Evolutionary conservation across 2,797 vertebrate species (phyloP).

Genomic region (Cossypha dichroa): DNA sequence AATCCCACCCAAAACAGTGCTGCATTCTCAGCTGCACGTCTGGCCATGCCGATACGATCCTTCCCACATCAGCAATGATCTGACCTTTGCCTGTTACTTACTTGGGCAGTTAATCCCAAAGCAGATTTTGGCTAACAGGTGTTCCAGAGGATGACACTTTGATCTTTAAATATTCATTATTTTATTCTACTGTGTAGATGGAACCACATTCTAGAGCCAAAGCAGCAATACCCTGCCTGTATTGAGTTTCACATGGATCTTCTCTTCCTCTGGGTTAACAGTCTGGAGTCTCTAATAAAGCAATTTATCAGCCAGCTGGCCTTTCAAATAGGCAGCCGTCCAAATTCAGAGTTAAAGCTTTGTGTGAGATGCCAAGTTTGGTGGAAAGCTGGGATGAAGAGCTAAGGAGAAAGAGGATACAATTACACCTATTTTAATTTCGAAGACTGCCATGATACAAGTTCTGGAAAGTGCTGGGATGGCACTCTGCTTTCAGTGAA

Average conservation of each 20-base stretch:
- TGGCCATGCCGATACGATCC: rapidly evolving
- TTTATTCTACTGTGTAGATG: conserved; percentile 27
- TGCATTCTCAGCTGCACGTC: not conserved
- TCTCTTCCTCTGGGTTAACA: not conserved
- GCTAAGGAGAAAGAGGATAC: not conserved
- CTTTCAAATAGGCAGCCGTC: not conserved
- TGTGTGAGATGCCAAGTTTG: not conserved
- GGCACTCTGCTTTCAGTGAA: not conserved
- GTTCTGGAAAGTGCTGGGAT: not conserved
- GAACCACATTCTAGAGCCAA: conserved; percentile 14
- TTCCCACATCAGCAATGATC: not conserved
- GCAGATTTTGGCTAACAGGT: conserved; percentile 39
- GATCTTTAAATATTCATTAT: conserved; percentile 55
- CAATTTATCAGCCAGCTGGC: conserved; percentile 13
- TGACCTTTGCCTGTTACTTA: conserved; percentile 57
- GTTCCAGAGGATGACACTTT: conserved; percentile 49
- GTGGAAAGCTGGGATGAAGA: not conserved
- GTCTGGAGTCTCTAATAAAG: not conserved
- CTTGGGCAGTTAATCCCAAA: conserved; percentile 34
- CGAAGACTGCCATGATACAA: not conserved
- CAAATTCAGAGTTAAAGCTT: not conserved
- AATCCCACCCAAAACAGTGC: not conserved
- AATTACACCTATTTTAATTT: not conserved
- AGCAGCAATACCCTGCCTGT: not conserved
- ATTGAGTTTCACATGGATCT: conserved; percentile 21